Evolutionary conservation across 1,140 invertebrate species (phyloP), one percentile per base, ranked within the genome.

Genomic region (Chymomyza costata): DNA sequence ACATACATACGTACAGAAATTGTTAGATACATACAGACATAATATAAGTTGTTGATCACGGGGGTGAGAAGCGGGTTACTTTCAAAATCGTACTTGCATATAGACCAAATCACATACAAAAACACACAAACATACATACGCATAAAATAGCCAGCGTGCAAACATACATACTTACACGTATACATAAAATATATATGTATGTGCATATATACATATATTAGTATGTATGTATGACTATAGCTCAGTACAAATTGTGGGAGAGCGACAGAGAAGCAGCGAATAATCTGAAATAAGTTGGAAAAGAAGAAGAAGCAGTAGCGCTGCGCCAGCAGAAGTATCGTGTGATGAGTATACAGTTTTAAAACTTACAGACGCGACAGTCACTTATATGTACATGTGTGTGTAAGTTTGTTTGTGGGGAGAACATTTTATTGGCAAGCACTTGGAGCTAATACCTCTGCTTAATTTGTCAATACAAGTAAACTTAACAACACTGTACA

Each of bases 241-340:
- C 28, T 6, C 6, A 31, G 28, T 31, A 7, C 28, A 31, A n/a
- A 7, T 31, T 6, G 28, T 31, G 6, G 28, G 48, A 54, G 71
- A 50, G 71, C 47, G 73, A 78, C 41, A 66, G 71, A 71, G 71
- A 76, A 49, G 63, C 40, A 70, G 18, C 28, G 48, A 58, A 73
- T 80, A 78, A 78, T 78, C 71, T 78, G 71, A 78, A 78, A 78
- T 78, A 78, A 78, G 71, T 78, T 78, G 73, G 54, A 53, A 67
- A 63, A 55, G 65, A 65, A 68, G 65, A 76, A 78, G 71, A 78
- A 78, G 66, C 74, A 76, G 64, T 66, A 71, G 60, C 66, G 60
- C 66, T 71, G 69, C 65, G 61, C 61, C 56, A 64, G 57, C 61
- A 78, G 65, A 78, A 78, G 71, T 71, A 71, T 71, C 68, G 66